Evolutionary conservation across 2,113 vertebrate species (phyloP), one percentile per base, ranked within the genome.

Genomic region (Pleuronectes platessa): DNA sequence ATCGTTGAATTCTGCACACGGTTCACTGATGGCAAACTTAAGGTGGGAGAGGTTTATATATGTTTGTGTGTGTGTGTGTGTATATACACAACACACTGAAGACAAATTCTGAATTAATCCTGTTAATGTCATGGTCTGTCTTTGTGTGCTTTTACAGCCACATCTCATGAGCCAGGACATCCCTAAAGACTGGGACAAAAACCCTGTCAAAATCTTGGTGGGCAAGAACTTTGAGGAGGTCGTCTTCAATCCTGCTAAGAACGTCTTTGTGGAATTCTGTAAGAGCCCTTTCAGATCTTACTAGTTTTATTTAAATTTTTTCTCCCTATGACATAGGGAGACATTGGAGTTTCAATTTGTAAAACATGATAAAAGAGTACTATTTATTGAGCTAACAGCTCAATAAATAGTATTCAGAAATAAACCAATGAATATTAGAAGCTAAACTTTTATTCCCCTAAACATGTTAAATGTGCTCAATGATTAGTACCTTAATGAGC

Each of bases 161-260:
- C 98, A 99, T 86, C 93, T 99, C 71, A 99, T 99, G 98, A 99
- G 97, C 91, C 97, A 99, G 81, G 98, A 99, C 78, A 93, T 98
- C 79, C 95, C 98, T 5, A 95, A 96, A 2, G 98, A 99, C 93
- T 99, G 98, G 98, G 96, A 99, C 90, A 97, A 95, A 79, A 97
- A 75, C 71, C 95, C 98, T 0, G 98, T 99, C 49, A 97, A 93
- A 83, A 94, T 98, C 75, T 91, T 99, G 61, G 98, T 99, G 0
- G 98, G 98, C 24, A 97, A 96, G 82, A 99, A 98, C 90, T 99
- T 99, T 2, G 98, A 99, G 68, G 97, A 99, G 74, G 91, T 99
- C 2, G 97, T 92, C 68, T 99, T 98, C 67, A 89, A 97, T 45
- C 88, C 97, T 74, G 89, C 86, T 1, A 98, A 96, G 93, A 97